phyloP scores from a whole-genome alignment of 2,113 vertebrate species.

The Syrmaticus mikado region DNA sequence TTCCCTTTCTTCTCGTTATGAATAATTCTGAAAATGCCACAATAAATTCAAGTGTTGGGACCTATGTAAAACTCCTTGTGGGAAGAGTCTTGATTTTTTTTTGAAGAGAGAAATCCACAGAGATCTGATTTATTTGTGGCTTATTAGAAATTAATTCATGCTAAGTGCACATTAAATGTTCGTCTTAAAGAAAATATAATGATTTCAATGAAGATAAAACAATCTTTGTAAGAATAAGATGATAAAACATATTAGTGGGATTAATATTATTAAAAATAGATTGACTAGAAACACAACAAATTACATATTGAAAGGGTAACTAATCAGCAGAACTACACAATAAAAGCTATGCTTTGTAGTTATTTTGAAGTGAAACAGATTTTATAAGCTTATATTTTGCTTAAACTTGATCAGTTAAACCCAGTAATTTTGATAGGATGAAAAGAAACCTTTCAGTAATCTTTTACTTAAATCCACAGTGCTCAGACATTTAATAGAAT shows the following conservation, averaged over 20 bases:
- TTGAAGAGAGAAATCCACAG: not conserved
- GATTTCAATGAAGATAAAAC: not conserved
- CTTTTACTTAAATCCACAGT: not conserved
- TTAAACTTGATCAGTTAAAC: not conserved
- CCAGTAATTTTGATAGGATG: not conserved
- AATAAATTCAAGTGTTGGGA: not conserved
- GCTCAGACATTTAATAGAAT: not conserved
- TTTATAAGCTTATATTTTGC: not conserved
- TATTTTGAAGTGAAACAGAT: not conserved
- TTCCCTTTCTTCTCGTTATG: not conserved
- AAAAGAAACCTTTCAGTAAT: not conserved
- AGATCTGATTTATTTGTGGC: not conserved
- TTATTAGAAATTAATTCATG: conserved; percentile 53
- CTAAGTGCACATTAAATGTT: conserved; percentile 30
- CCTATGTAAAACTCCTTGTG: not conserved
- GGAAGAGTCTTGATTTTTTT: conserved; percentile 13
- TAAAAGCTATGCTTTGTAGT: not conserved
- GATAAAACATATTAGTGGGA: not conserved
- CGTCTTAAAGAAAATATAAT: conserved; percentile 29
- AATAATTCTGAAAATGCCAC: not conserved
- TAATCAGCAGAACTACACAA: not conserved
- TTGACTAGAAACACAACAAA: not conserved
- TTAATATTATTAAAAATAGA: not conserved
- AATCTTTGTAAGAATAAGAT: not conserved
- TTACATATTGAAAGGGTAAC: not conserved